Evolutionary conservation across 2,797 vertebrate species (phyloP), one percentile per base, ranked within the genome.

Genomic region (Sarcophilus harrisii): DNA sequence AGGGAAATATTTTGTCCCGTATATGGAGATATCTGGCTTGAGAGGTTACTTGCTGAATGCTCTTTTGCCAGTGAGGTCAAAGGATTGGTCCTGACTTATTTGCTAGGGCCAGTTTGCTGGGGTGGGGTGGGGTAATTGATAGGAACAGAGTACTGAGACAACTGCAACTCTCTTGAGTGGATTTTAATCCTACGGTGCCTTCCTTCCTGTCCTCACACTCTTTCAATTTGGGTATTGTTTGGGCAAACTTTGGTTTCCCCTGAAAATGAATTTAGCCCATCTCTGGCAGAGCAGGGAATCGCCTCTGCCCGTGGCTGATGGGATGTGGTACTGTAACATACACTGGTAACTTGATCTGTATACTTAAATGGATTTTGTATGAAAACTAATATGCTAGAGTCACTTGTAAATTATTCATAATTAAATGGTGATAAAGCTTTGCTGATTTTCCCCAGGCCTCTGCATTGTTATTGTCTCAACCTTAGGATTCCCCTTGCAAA

Each of bases 331-430:
- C 99, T 99, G 99, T 81, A 98, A 98, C 98, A 99, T 99, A 99
- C 99, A 99, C 99, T 99, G 99, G 99, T 99, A 99, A 99, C 99
- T 99, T 99, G 98, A 99, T 99, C 99, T 99, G 99, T 99, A 98
- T 99, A 97, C 95, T 96, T 96, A 94, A 97, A 97, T 98, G 99
- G 98, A 96, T 99, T 99, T 99, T 99, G 99, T 99, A 99, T 99
- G 99, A 98, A 99, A 98, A 99, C 99, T 99, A 99, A 99, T 98
- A 60, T 45, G 98, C 99, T 98, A 92, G 99, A 98, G 99, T 98
- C 97, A 98, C 98, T 99, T 92, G 97, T 99, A 99, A 99, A 99
- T 99, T 99, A 99, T 99, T 98, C 98, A 66, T 98, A 99, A 99
- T 99, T 99, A 99, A 98, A 96, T 97, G 96, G 94, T 97, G 98